Evolutionary conservation across 2,888 invertebrate genomes (phyloP), one percentile per base, ranked within the genome.

Genomic region (Eumerus sabulonum): DNA sequence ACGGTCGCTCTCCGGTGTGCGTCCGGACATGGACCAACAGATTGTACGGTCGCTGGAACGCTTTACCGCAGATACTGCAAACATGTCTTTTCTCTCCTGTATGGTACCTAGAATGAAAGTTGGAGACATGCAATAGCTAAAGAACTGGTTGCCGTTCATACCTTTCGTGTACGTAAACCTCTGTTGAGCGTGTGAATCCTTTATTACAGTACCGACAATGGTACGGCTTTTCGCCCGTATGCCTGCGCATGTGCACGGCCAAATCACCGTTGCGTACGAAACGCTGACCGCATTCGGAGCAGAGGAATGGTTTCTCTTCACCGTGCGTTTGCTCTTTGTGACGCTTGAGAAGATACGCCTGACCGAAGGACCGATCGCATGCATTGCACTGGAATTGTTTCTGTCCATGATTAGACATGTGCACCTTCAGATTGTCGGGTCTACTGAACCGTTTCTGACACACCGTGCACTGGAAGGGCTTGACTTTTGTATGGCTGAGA

Each of bases 261-360:
- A 92, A 85, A 86, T 92, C 92, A 84, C 91, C 91, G 74, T 92
- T 91, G 13, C 92, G 87, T 16, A 91, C 91, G 84, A 92, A 92
- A 54, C 91, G 86, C 17, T 91, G 90, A 0, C 92, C 92, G 81
- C 92, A 92, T 76, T 91, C 91, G 2, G 91, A 91, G 82, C 92
- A 92, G 17, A 92, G 86, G 83, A 90, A 92, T 63, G 91, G 91
- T 67, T 91, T 90, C 62, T 91, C 91, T 17, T 90, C 90, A 51
- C 86, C 85, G 67, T 87, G 88, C 1, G 86, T 85, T 35, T 85
- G 85, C 9, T 86, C 82, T 62, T 85, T 86, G 76, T 88, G 88
- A 0, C 86, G 85, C 44, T 84, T 84, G n/a, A 87, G 76, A 9
- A 86, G 85, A 45, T 87, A 87, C 13, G 82, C 81, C 0, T 86